phyloP scores from a whole-genome alignment of 2,797 vertebrate genomes.

The Sebastes matsubarae region DNA sequence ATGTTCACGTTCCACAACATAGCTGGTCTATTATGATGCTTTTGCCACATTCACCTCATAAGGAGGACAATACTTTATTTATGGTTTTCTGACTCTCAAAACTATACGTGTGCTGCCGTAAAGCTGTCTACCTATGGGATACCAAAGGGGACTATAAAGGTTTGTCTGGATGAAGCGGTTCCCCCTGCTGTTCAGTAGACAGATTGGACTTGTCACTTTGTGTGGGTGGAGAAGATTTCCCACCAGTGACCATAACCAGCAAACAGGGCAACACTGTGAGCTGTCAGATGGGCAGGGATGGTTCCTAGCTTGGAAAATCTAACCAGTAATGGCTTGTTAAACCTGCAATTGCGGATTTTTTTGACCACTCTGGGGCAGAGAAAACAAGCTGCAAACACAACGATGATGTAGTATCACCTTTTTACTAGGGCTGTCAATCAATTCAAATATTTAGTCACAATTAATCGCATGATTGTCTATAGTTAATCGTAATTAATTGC shows the following conservation, averaged over 20 bases:
- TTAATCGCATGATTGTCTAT: too few species aligned
- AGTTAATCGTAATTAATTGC: too few species aligned
- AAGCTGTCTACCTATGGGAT: not conserved
- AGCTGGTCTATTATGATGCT: not conserved
- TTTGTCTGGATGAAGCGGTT: not conserved
- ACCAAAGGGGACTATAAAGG: not conserved
- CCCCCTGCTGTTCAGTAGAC: not conserved
- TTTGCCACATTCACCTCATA: not conserved
- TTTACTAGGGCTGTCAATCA: not conserved
- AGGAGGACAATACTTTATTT: not conserved
- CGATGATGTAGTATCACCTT: not conserved
- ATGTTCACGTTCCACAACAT: not conserved
- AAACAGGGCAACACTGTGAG: not conserved
- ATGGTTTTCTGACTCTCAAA: not conserved
- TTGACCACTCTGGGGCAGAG: too few species aligned
- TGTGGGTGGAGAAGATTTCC: slow-evolving; percentile 27
- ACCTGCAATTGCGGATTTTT: not conserved
- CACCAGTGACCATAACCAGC: slow-evolving; percentile 1
- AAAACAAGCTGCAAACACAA: too few species aligned
- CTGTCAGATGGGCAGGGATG: not conserved
- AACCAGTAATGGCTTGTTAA: not conserved
- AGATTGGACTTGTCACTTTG: slow-evolving; percentile 20
- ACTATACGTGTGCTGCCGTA: not conserved
- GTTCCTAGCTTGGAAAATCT: not conserved
- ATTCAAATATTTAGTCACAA: too few species aligned